Conservation (phyloP, 2,888 invertebrate species). For the Drosophila seclusa region DNA sequence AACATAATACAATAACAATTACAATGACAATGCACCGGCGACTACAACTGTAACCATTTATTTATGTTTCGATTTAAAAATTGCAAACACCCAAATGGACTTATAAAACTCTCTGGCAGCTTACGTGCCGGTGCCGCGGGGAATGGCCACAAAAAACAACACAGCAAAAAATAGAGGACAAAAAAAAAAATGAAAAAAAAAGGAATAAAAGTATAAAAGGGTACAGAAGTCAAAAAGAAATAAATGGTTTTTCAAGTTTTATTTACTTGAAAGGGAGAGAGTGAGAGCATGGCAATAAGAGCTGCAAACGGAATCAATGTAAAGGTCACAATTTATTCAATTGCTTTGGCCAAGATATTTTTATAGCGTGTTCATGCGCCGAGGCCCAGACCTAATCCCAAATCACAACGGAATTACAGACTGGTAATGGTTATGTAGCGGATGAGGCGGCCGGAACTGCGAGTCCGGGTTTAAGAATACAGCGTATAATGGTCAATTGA, state of each 20-base stretch:
- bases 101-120: slow-evolving; percentile 72
- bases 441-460: slow-evolving; percentile 51
- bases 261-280: slow-evolving; percentile 60
- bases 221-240: slow-evolving; percentile 72
- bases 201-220: slow-evolving; percentile 47
- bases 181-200: slow-evolving; percentile 37
- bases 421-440: slow-evolving; percentile 75
- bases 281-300: not conserved
- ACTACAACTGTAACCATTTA: slow-evolving; percentile 56
- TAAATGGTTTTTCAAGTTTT: slow-evolving; percentile 76
- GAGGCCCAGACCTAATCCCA: slow-evolving; percentile 72
- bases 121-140: slow-evolving; percentile 55
- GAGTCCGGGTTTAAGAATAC: slow-evolving; percentile 52
- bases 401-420: slow-evolving; percentile 80
- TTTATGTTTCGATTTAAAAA: slow-evolving; percentile 77
- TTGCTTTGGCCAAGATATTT: slow-evolving; percentile 76
- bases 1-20: slow-evolving; percentile 43
- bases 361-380: slow-evolving; percentile 76
- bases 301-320: slow-evolving; percentile 68
- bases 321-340: slow-evolving; percentile 81
- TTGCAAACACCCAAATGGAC: slow-evolving; percentile 72
- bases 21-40: slow-evolving; percentile 12
- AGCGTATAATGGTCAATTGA: slow-evolving; percentile 79
- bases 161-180: not conserved
- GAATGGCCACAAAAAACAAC: slow-evolving; percentile 10